Conservation (phyloP, 2,113 vertebrate genomes). For the Rhegmatorhina hoffmannsi region DNA sequence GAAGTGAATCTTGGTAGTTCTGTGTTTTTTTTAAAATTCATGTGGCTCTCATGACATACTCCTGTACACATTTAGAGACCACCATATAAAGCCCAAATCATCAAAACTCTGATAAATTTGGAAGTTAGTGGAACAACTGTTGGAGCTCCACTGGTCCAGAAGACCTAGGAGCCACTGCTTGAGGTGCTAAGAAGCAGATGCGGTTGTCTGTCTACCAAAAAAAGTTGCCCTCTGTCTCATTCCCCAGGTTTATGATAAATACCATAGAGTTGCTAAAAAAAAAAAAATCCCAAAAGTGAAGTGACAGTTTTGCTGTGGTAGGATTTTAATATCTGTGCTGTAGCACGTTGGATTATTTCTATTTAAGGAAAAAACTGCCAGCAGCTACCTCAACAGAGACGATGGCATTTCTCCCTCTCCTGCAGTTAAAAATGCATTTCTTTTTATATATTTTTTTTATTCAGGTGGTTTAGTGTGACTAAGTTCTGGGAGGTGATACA, state of each 20-base stretch:
- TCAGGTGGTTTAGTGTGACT: too few species aligned
- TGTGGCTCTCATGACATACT: neutral
- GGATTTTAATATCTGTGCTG: neutral
- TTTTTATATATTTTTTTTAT: too few species aligned
- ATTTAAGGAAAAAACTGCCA: neutral
- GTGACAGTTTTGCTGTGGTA: neutral
- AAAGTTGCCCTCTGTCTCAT: neutral
- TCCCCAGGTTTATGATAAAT: neutral
- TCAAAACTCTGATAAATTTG: neutral
- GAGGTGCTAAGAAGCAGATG: neutral
- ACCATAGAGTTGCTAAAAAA: neutral
- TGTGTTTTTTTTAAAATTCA: neutral
- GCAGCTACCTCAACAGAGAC: too few species aligned
- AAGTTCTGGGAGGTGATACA: too few species aligned
- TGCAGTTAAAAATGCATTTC: too few species aligned
- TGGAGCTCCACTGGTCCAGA: neutral
- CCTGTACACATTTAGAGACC: neutral
- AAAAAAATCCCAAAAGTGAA: neutral
- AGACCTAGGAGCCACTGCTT: neutral
- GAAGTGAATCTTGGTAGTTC: neutral
- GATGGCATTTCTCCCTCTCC: too few species aligned
- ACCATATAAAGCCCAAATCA: neutral
- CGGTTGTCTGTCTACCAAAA: neutral
- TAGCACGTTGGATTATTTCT: neutral
- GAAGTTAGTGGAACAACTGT: neutral